Conservation (phyloP, 2,888 invertebrate species). For the Noctua janthe region DNA sequence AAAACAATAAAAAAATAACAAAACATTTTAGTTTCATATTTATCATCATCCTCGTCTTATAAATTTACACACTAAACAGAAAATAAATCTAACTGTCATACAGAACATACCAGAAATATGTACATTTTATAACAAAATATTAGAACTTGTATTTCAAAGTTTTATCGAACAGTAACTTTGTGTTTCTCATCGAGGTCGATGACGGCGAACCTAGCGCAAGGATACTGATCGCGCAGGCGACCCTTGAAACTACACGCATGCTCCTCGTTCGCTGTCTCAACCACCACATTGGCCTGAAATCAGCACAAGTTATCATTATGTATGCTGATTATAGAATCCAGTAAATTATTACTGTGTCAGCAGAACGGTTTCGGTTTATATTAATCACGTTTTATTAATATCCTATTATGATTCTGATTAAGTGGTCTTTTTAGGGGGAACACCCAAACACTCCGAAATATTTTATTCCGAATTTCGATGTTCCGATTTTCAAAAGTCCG, state of each 20-base stretch:
- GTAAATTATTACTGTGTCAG: neutral
- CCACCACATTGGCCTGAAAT: slow-evolving; percentile 85
- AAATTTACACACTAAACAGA: slow-evolving; percentile 34
- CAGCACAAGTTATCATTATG: slow-evolving; percentile 15
- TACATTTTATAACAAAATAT: neutral
- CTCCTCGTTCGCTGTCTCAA: slow-evolving; percentile 84
- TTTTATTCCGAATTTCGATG: no score
- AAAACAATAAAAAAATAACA: slow-evolving; percentile 81
- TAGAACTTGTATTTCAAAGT: neutral
- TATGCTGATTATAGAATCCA: slow-evolving; percentile 5
- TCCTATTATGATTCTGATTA: neutral
- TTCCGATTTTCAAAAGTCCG: no score
- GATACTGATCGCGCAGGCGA: slow-evolving; percentile 79
- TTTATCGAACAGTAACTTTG: slow-evolving; percentile 69
- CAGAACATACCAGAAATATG: neutral
- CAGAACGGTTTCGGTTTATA: neutral
- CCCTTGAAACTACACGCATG: slow-evolving; percentile 82
- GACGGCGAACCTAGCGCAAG: slow-evolving; percentile 80
- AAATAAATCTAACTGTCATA: neutral
- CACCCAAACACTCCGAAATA: no score
- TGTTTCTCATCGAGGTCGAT: slow-evolving; percentile 81
- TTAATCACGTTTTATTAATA: neutral
- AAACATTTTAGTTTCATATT: slow-evolving; percentile 47
- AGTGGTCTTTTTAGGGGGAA: neutral
- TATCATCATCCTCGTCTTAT: slow-evolving; percentile 36